These are phyloP conservation scores for Xestobium rufovillosum DNA, from an alignment of 2,888 invertebrate genomes.

Conservation along the genomic window DNA sequence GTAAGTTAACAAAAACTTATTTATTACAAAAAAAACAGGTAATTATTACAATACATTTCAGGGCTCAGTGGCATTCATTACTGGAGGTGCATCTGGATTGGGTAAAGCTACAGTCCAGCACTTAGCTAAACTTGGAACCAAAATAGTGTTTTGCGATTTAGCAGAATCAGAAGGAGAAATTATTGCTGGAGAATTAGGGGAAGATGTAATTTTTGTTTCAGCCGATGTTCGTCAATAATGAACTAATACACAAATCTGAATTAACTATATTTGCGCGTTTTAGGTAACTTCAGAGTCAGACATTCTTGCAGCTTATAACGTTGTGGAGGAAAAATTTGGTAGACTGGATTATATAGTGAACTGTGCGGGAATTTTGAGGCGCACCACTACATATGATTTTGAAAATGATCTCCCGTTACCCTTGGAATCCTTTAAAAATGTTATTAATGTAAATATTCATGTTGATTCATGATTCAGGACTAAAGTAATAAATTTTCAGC, in stretches of 20 bases:
- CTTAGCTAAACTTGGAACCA: constrained; percentile 73
- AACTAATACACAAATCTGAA: no score
- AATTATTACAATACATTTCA: no score
- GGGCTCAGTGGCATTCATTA: constrained; percentile 84
- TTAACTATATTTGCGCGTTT: no score
- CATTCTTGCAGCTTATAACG: constrained; percentile 62
- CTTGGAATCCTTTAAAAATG: constrained; percentile 66
- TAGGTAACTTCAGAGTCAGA: constrained; percentile 79
- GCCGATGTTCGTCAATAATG: constrained; percentile 56
- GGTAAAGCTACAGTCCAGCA: constrained; percentile 87
- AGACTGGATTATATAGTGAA: constrained; percentile 81
- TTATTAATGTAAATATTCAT: constrained; percentile 54
- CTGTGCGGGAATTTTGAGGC: constrained; percentile 88
- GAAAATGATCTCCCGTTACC: constrained; percentile 66
- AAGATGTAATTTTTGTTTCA: constrained; percentile 65
- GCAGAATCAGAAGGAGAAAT: constrained; percentile 73
- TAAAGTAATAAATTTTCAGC: no score
- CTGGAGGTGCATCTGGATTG: constrained; percentile 94
- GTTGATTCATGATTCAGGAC: no score
- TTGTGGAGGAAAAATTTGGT: constrained; percentile 74
- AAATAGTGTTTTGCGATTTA: constrained; percentile 84
- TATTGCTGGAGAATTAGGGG: constrained; percentile 64
- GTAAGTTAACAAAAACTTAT: no score
- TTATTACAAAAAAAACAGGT: no score
- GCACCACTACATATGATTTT: constrained; percentile 84